Evolutionary conservation across 2,888 invertebrate genomes (phyloP), one percentile per base, ranked within the genome.

Genomic region (Tanytarsus gracilentus): DNA sequence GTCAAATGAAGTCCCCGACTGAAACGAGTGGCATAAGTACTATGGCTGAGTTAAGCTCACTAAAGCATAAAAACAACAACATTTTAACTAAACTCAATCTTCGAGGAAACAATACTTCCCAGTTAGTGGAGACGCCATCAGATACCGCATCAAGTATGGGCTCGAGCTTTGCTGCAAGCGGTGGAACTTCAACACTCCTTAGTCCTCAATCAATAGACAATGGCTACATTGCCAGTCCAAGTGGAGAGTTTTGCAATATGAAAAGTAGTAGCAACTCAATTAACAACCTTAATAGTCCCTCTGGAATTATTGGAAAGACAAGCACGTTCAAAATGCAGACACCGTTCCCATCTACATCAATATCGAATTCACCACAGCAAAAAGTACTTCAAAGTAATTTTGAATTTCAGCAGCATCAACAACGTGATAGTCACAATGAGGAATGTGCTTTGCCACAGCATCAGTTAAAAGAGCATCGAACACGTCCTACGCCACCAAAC

Each of bases 401-500:
- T 14, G 58, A 58, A 21, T 48, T 58, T 58, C 44, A 44, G 21
- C 58, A 58, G 11, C 40, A 58, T 44, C 23, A 3, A 27, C n/a
- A n/a, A n/a, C n/a, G n/a, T 64, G 51, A 67, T 44, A 73, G 78
- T 70, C 73, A 76, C 56, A 71, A 68, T 66, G 71, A 77, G 66
- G 67, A 75, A 63, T 74, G 79, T 69, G 73, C 82, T 66, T n/a
- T n/a, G n/a, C n/a, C n/a, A n/a, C n/a, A n/a, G n/a, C n/a, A n/a
- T n/a, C n/a, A n/a, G n/a, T n/a, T n/a, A n/a, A n/a, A n/a, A n/a
- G n/a, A n/a, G n/a, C 73, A 79, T 71, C 83, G 83, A 55, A 84
- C 84, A 23, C 76, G 87, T 68, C 89, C 89, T 1, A 87, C 88
- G 66, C 86, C 89, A 67, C 89, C 89, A 55, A 89, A 87, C 71